These are phyloP conservation scores for Aythya baeri DNA, from an alignment of 2,113 vertebrate species.

Conservation along the genomic window DNA sequence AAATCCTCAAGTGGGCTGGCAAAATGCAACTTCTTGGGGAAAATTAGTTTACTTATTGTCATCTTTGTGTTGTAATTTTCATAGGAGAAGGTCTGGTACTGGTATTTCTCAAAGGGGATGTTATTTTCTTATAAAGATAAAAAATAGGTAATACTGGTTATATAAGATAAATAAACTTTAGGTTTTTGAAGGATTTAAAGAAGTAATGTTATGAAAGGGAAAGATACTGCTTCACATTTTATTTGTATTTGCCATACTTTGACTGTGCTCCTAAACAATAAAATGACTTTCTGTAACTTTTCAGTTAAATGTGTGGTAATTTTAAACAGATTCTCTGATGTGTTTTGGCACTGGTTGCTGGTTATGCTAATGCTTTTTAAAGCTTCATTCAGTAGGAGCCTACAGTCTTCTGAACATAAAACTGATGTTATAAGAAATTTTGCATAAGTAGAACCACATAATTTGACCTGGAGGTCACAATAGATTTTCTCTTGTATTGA, in stretches of 20 bases:
- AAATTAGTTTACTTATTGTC: constrained; percentile 1
- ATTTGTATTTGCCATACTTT: neutral
- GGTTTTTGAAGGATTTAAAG: neutral
- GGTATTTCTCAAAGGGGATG: neutral
- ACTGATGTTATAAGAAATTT: neutral
- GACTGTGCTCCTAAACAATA: neutral
- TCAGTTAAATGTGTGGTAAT: neutral
- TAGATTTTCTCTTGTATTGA: neutral
- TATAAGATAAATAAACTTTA: neutral
- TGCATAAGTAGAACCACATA: neutral
- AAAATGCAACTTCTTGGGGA: constrained; percentile 20
- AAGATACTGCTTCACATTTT: neutral
- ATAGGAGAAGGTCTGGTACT: neutral
- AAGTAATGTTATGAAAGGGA: neutral
- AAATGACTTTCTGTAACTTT: neutral
- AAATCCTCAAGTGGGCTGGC: neutral
- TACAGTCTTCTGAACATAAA: neutral
- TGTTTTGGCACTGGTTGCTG: neutral
- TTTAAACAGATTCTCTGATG: neutral
- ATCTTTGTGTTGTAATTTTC: neutral
- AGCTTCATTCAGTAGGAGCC: neutral
- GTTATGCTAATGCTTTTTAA: neutral
- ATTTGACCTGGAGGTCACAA: neutral
- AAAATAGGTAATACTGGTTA: neutral
- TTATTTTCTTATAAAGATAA: neutral